Evolutionary conservation across 1,140 invertebrate genomes (phyloP).

Genomic region (Drosophila ironensis): DNA sequence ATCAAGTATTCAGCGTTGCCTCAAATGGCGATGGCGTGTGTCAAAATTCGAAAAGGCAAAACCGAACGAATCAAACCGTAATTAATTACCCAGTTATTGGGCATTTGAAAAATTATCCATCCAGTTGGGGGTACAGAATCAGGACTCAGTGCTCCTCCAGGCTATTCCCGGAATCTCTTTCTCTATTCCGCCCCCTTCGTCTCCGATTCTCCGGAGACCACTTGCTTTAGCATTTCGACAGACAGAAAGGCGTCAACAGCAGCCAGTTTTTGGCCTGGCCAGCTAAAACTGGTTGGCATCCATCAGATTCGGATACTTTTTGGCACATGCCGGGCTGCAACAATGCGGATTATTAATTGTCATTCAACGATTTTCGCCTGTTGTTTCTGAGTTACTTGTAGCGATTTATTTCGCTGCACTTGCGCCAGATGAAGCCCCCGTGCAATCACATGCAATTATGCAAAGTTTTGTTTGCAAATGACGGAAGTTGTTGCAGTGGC

Average conservation of each 20-base stretch:
- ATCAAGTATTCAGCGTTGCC: slow-evolving; percentile 68
- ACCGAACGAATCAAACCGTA: slow-evolving; percentile 11
- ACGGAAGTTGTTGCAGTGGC: slow-evolving; percentile 62
- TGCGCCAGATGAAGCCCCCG: slow-evolving; percentile 1
- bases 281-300: slow-evolving; percentile 40
- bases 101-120: slow-evolving; percentile 57
- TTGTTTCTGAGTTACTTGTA: slow-evolving; percentile 21
- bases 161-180: neutral
- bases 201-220: neutral
- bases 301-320: slow-evolving; percentile 18
- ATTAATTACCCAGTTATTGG: slow-evolving; percentile 54
- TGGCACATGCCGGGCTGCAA: slow-evolving; percentile 16
- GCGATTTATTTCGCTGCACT: slow-evolving; percentile 27
- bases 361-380: slow-evolving; percentile 38
- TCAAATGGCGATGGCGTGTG: slow-evolving; percentile 58
- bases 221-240: slow-evolving; percentile 35
- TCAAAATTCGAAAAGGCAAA: slow-evolving; percentile 7
- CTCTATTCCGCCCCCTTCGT: too few relatives aligned
- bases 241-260: slow-evolving; percentile 43
- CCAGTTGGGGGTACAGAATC: slow-evolving; percentile 1
- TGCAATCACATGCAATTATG: slow-evolving; percentile 72
- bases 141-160: neutral
- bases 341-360: slow-evolving; percentile 45
- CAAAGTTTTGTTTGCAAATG: slow-evolving; percentile 52
- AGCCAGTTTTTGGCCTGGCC: neutral